Base-by-base conservation (phyloP, 2,113 vertebrate species). In the Nematolebias whitei region DNA sequence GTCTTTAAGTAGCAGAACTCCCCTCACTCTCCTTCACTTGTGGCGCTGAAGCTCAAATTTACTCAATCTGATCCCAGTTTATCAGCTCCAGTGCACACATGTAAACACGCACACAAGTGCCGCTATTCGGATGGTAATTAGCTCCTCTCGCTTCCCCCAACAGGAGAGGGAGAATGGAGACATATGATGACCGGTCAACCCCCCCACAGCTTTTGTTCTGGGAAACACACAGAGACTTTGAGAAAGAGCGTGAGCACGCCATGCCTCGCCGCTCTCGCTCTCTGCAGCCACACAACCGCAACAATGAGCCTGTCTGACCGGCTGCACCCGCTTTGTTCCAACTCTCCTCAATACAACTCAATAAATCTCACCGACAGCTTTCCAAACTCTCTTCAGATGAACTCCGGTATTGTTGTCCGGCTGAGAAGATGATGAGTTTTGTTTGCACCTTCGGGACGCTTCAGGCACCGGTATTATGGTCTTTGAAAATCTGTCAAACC, bases 151-250 rank as follows among this genome's bases (percentile, higher is more conserved):
- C 64, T 79, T 58, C 68, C 76, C 23, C 65, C 78, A 70, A 54
- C 24, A 82, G 69, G 49, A 19, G 59, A 69, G 63, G 32, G 76
- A 80, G 87, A 88, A 89, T 78, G 88, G 75, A 90, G 89, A 89
- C 89, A 82, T 89, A 85, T 85, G 87, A 90, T 85, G 84, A 89
- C 69, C 69, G 76, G 80, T 88, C 85, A 85, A 68, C 78, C 82
- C 80, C 85, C 83, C 80, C 80, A 73, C 68, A 12, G 79, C 86
- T 66, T 89, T 89, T 90, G 84, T 89, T 62, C 86, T 20, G 49
- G 58, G 38, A 65, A 40, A 71, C 62, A 71, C 70, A 67, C 63
- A 76, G 66, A 59, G 65, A 71, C 57, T 45, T 60, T 64, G 59
- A 63, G 22, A 63, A 52, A 76, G 74, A 63, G 48, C 44, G 60